Evolutionary conservation across 2,797 vertebrate species (phyloP), one percentile per base, ranked within the genome.

Genomic region (Arnoldichthys spilopterus): DNA sequence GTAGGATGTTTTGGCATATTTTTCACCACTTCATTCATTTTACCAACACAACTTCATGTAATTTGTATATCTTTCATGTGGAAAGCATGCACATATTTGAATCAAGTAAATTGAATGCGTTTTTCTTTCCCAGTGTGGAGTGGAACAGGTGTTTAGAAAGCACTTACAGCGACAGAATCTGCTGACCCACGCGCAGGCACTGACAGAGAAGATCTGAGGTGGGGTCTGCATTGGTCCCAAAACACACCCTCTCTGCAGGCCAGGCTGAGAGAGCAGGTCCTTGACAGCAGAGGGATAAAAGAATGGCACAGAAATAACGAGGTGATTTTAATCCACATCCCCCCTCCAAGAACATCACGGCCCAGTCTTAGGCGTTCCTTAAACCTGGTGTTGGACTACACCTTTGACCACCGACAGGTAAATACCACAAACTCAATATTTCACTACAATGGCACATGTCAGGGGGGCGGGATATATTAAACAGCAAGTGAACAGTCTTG

Each of bases 171-270:
- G 87, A 79, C 89, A 91, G 80, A 91, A 88, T 86, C 84, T 89
- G 89, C 89, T 90, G 89, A 91, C 88, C 91, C 90, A 91, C 83
- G 90, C 74, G 86, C 91, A 92, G 88, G 88, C 84, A 88, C 85
- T 89, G 89, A 89, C 87, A 76, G 88, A 88, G 86, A 91, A 84
- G 88, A 90, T 85, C 75, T 87, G 91, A 72, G 89, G 85, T 75
- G 90, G 83, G 77, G 79, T 86, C 90, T 91, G 90, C 90, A 92
- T 90, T 72, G 49, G 78, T 71, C 82, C 89, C 82, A 84, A 72
- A 72, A 74, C 83, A 81, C 32, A 82, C 67, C 82, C 74, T 83
- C 74, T 81, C 90, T 85, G 87, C 62, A 82, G 83, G 62, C 71
- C 78, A 83, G 80, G 81, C 84, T 40, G 80, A 82, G 72, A 77